Evolutionary conservation across 2,888 invertebrate genomes (phyloP), one percentile per base, ranked within the genome.

Genomic region (Gastracanthus pulcherrimus): DNA sequence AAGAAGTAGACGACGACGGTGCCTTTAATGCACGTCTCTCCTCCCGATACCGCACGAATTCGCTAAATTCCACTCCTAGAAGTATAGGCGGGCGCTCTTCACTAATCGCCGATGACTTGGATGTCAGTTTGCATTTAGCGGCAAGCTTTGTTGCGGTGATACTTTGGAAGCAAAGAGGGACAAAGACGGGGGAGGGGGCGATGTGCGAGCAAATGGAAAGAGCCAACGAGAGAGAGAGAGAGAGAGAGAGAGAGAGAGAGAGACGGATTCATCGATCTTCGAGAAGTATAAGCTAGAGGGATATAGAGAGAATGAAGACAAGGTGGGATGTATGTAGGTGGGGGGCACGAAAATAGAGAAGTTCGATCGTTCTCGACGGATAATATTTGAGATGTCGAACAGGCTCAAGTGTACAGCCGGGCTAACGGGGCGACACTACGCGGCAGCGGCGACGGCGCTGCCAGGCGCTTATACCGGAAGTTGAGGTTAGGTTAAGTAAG

Each of bases 371-470:
- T 76, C 41, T 38, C 55, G 74, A 77, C 80, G 85, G 88, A 90
- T 89, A 90, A 90, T 90, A 90, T 90, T 90, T 90, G 89, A 89
- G 88, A 88, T 89, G 88, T 87, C 88, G 86, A 87, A 75, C 19
- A 62, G 51, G 41, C 62, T 70, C 23, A 48, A 64, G 72, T 29
- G 48, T 34, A 51, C 36, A 48, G n/a, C n/a, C 55, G 48, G 62
- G 26, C 26, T 51, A 76, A 81, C 77, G 71, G 55, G 79, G 41
- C 80, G 75, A 76, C 76, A 70, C n/a, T 69, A 34, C 26, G 62
- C 67, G 7, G n/a, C 5, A 34, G n/a, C 36, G 38, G n/a, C 45
- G 45, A 3, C 45, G 16, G 16, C 19, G 62, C 62, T 19, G 34
- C 45, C 45, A n/a, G 13, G 45, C 13, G 45, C 45, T 48, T n/a